phyloP scores from a whole-genome alignment of 2,113 vertebrate species.

The Actinemys pallida region DNA sequence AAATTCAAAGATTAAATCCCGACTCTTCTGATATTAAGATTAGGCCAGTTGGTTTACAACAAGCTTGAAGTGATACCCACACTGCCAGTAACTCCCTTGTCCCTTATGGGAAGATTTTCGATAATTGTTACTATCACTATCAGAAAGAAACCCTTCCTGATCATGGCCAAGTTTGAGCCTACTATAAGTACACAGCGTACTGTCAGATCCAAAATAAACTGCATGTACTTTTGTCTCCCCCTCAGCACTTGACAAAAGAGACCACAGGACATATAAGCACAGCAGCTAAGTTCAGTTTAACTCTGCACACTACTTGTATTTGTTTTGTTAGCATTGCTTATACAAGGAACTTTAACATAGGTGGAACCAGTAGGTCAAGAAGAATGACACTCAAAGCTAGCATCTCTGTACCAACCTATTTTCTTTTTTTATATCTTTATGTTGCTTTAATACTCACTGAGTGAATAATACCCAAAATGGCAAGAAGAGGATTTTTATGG shows the following conservation, averaged over 20 bases:
- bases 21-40: slow-evolving; percentile 34
- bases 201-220: background rate
- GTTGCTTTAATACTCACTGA: background rate
- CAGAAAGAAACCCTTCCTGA: background rate
- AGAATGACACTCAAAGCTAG: background rate
- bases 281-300: background rate
- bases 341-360: background rate
- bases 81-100: slow-evolving; percentile 46
- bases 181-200: background rate
- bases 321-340: slow-evolving; percentile 3
- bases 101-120: slow-evolving; percentile 27
- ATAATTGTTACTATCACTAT: background rate
- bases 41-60: slow-evolving; percentile 56
- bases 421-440: background rate
- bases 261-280: background rate
- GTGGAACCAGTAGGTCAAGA: background rate
- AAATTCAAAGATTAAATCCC: slow-evolving; percentile 39
- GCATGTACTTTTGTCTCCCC: background rate
- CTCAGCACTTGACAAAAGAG: background rate
- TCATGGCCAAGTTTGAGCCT: background rate
- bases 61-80: slow-evolving; percentile 27
- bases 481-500: background rate
- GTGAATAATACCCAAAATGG: background rate
- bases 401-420: background rate
- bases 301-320: background rate